These are phyloP conservation scores for Idaea biselata DNA, from an alignment of 2,888 invertebrate genomes.

Conservation along the genomic window DNA sequence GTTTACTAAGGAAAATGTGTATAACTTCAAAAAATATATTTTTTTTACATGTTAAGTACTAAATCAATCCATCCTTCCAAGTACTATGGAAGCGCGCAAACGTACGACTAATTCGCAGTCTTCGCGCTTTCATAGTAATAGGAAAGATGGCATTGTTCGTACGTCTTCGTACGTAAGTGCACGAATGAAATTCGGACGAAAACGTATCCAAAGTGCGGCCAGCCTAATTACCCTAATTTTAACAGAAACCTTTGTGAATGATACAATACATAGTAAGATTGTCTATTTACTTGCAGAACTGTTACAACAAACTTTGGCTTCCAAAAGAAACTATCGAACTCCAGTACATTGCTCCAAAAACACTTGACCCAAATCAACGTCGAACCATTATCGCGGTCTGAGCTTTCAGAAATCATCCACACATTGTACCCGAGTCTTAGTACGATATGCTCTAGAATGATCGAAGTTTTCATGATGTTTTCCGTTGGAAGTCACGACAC, in stretches of 20 bases:
- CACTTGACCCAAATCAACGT: slow-evolving; percentile 90
- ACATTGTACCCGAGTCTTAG: slow-evolving; percentile 84
- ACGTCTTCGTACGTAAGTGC: too few relatives aligned
- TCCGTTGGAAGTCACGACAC: slow-evolving; percentile 84
- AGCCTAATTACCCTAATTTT: background rate
- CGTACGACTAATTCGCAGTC: too few relatives aligned
- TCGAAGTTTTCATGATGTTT: slow-evolving; percentile 91
- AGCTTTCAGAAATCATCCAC: slow-evolving; percentile 87
- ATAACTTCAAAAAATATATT: too few relatives aligned
- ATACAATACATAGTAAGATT: background rate
- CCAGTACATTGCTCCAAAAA: slow-evolving; percentile 87
- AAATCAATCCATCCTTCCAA: too few relatives aligned
- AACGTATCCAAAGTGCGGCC: too few relatives aligned
- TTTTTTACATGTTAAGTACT: too few relatives aligned
- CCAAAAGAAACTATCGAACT: slow-evolving; percentile 82
- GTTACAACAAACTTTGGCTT: slow-evolving; percentile 81
- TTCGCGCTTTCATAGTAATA: too few relatives aligned
- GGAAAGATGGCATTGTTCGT: too few relatives aligned
- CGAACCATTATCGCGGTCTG: slow-evolving; percentile 87
- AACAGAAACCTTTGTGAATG: background rate
- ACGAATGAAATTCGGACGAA: too few relatives aligned
- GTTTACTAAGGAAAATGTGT: too few relatives aligned
- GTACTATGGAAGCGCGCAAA: too few relatives aligned
- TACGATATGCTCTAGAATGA: slow-evolving; percentile 87
- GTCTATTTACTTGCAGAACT: slow-evolving; percentile 67